phyloP scores from a whole-genome alignment of 2,797 vertebrate genomes.

The Peromyscus nudipes region DNA sequence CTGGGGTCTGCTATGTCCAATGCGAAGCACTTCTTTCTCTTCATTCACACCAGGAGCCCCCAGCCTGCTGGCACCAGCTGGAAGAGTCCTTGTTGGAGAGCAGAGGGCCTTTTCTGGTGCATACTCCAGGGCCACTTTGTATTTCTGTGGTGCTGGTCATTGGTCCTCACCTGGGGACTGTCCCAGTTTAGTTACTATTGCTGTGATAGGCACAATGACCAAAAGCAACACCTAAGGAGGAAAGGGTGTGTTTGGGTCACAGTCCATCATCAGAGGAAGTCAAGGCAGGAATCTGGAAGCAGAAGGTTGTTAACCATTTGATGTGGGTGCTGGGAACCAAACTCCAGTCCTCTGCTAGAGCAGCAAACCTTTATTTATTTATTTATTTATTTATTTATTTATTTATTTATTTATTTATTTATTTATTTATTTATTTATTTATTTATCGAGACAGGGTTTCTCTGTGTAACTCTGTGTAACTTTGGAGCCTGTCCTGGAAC shows the following conservation, averaged over 20 bases:
- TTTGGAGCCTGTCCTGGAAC: no score
- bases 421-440: no score
- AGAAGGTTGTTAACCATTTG: neutral
- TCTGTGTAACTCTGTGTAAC: no score
- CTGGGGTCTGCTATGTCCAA: neutral
- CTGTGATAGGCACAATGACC: neutral
- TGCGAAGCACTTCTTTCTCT: neutral
- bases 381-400: no score
- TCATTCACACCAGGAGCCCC: neutral
- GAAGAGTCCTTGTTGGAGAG: neutral
- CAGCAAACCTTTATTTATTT: neutral
- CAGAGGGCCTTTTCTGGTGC: conserved; percentile 90
- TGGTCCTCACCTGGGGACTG: conserved; percentile 85
- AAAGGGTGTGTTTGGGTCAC: neutral
- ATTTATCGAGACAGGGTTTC: no score
- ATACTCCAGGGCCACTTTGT: conserved; percentile 93
- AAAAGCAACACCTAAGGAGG: neutral
- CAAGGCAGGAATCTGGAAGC: no score
- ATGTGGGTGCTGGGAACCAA: neutral
- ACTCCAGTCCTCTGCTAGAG: neutral
- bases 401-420: no score
- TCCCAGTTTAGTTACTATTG: neutral
- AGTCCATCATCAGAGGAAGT: neutral
- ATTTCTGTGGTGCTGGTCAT: conserved; percentile 82
- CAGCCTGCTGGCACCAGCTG: neutral